phyloP scores from a whole-genome alignment of 2,888 invertebrate species.

The Litoditis marina region DNA sequence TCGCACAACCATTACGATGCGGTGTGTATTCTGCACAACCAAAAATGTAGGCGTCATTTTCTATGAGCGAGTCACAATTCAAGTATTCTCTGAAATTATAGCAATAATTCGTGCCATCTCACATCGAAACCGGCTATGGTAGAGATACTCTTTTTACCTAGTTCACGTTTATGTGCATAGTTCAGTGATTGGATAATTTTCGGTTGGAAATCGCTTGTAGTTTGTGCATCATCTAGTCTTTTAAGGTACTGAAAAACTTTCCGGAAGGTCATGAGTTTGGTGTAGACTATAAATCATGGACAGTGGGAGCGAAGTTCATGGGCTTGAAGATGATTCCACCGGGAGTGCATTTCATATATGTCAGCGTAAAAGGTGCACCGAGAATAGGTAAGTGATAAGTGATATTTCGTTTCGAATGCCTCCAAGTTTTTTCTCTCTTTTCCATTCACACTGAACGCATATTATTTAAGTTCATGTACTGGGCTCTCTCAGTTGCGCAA shows the following conservation, averaged over 20 bases:
- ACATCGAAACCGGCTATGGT: too few relatives aligned
- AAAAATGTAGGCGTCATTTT: too few relatives aligned
- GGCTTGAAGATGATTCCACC: slow-evolving; percentile 99
- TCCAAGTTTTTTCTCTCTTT: neutral
- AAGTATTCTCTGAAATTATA: too few relatives aligned
- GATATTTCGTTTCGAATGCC: too few relatives aligned
- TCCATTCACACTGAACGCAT: neutral
- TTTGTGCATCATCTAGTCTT: neutral
- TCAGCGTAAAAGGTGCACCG: slow-evolving; percentile 40
- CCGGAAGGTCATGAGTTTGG: slow-evolving; percentile 91
- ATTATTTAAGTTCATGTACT: too few relatives aligned
- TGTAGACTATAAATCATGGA: slow-evolving; percentile 87
- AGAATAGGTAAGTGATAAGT: slow-evolving; percentile 30
- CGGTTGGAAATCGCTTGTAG: neutral
- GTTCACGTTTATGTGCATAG: neutral
- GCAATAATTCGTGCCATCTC: too few relatives aligned
- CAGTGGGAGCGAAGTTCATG: slow-evolving; percentile 82
- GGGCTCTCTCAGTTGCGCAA: too few relatives aligned
- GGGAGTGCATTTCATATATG: slow-evolving; percentile 85
- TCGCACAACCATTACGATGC: neutral
- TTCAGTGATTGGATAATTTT: neutral
- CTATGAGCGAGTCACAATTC: too few relatives aligned
- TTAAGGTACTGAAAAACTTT: slow-evolving; percentile 74
- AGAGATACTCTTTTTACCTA: too few relatives aligned
- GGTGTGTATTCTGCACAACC: neutral